These are phyloP conservation scores for Melieria omissa DNA, from an alignment of 2,888 invertebrate genomes.

Conservation along the genomic window DNA sequence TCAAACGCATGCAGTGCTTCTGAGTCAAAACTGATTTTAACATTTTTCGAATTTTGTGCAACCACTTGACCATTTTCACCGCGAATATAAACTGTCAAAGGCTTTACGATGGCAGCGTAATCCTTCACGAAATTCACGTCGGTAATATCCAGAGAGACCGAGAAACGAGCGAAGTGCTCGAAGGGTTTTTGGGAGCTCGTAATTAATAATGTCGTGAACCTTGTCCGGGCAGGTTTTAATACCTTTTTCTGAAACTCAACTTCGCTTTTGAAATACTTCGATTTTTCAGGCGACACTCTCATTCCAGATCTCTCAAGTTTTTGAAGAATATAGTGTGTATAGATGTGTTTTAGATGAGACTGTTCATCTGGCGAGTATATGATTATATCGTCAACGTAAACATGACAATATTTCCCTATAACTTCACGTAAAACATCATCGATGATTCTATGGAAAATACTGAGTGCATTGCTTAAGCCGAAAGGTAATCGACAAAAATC, in stretches of 20 bases:
- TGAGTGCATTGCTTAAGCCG: too few species aligned
- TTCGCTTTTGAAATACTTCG: constrained; percentile 3
- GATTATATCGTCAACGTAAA: too few species aligned
- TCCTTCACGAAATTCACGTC: too few species aligned
- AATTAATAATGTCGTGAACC: constrained; percentile 30
- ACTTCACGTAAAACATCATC: too few species aligned
- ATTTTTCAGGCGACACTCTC: constrained; percentile 8
- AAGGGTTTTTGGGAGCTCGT: constrained; percentile 22
- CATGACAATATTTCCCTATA: too few species aligned
- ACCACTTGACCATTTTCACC: constrained; percentile 29
- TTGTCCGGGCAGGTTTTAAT: constrained; percentile 38
- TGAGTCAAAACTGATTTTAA: constrained; percentile 28
- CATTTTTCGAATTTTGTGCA: constrained; percentile 33
- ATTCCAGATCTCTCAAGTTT: background rate
- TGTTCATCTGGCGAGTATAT: too few species aligned
- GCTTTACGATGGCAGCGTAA: constrained; percentile 23
- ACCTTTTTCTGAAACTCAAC: constrained; percentile 32
- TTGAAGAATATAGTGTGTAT: background rate
- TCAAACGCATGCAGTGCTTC: constrained; percentile 37
- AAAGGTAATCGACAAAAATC: too few species aligned
- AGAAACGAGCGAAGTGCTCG: constrained; percentile 29
- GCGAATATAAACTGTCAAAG: constrained; percentile 29
- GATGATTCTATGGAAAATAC: too few species aligned
- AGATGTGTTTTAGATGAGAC: background rate
- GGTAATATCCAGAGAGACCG: constrained; percentile 24